Evolutionary conservation across 2,113 vertebrate genomes (phyloP).

Genomic region (Festucalex cinctus): DNA sequence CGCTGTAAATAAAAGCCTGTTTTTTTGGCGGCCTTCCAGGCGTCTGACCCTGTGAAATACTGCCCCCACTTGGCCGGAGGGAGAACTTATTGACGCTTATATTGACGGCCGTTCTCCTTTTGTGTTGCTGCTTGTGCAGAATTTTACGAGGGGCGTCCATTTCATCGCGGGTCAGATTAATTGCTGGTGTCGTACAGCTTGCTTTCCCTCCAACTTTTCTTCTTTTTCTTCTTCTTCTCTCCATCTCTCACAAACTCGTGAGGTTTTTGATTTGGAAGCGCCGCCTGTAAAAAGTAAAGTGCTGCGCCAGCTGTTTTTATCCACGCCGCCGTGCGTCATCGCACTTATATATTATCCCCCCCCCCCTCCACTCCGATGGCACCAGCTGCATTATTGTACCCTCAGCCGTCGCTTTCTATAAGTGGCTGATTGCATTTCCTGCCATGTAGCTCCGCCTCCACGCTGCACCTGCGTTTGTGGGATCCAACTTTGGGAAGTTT

Average conservation of each 20-base stretch:
- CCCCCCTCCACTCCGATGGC: slow-evolving; percentile 12
- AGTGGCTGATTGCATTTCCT: slow-evolving; percentile 54
- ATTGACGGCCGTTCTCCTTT: slow-evolving; percentile 58
- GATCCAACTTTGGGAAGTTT: slow-evolving; percentile 24
- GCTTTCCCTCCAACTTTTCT: slow-evolving; percentile 25
- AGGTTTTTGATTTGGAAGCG: slow-evolving; percentile 50
- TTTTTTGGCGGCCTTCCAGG: slow-evolving; percentile 24
- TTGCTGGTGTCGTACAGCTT: slow-evolving; percentile 52
- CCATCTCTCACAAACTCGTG: slow-evolving; percentile 24
- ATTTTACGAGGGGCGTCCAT: slow-evolving; percentile 59
- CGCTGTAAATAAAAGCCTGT: slow-evolving; percentile 55
- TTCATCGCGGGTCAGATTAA: slow-evolving; percentile 69
- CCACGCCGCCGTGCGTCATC: slow-evolving; percentile 45
- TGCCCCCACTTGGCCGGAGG: slow-evolving; percentile 62
- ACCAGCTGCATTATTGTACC: slow-evolving; percentile 66
- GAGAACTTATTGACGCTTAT: slow-evolving; percentile 47
- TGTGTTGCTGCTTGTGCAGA: slow-evolving; percentile 54
- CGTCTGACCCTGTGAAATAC: slow-evolving; percentile 59
- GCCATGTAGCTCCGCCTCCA: slow-evolving; percentile 7
- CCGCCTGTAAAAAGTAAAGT: slow-evolving; percentile 60
- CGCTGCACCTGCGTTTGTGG: slow-evolving; percentile 5
- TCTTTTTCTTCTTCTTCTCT: slow-evolving; percentile 18
- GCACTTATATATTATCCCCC: slow-evolving; percentile 47
- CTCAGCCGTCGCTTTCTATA: slow-evolving; percentile 45
- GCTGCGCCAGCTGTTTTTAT: slow-evolving; percentile 57